Evolutionary conservation across 2,113 vertebrate species (phyloP).

Genomic region (Varanus salvator): DNA sequence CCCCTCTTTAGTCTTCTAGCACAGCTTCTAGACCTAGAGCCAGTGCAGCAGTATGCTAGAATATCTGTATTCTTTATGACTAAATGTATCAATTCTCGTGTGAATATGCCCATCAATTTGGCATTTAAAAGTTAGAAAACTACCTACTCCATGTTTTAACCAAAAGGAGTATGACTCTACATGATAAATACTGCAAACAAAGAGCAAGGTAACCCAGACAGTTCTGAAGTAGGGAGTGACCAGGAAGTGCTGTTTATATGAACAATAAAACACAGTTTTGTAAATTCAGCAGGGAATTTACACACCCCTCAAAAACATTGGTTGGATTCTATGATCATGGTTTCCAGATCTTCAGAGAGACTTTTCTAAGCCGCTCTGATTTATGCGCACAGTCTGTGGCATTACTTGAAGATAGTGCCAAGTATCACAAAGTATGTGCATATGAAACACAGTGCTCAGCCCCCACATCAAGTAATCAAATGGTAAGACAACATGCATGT

Average conservation of each 20-base stretch:
- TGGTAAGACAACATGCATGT: background rate
- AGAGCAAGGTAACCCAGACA: constrained; percentile 4
- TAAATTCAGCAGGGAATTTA: constrained; percentile 3
- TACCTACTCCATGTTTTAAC: background rate
- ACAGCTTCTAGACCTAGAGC: too few relatives aligned
- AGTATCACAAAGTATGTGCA: background rate
- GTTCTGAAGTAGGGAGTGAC: background rate
- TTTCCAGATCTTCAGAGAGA: background rate
- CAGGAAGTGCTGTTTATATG: constrained; percentile 42
- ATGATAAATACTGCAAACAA: constrained; percentile 18
- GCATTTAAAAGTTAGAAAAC: constrained; percentile 12
- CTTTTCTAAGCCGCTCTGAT: background rate
- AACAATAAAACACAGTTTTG: constrained; percentile 72
- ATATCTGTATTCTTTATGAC: background rate
- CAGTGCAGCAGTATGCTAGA: background rate
- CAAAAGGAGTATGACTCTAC: background rate
- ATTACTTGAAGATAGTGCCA: background rate
- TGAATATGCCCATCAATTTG: constrained; percentile 31
- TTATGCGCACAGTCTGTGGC: background rate
- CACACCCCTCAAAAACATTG: background rate
- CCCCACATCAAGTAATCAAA: background rate
- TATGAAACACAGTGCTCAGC: too few relatives aligned
- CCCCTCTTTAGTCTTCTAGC: background rate
- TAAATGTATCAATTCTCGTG: background rate
- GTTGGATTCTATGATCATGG: background rate